Conservation (phyloP, 2,113 vertebrate species). For the Phaethon lepturus region DNA sequence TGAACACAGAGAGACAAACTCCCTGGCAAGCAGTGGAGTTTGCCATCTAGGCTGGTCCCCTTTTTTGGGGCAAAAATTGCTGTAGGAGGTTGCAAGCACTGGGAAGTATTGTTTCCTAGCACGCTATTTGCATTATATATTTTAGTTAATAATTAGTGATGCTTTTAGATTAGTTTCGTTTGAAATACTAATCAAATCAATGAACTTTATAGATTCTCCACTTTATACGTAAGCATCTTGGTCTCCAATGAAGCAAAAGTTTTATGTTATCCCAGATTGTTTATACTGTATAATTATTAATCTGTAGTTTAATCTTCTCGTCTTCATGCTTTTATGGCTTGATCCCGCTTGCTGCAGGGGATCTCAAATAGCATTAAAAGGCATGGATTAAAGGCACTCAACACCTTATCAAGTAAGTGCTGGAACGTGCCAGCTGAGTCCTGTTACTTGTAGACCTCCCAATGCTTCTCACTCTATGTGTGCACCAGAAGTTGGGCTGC, state of each 20-base stretch:
- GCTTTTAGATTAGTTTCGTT: neutral
- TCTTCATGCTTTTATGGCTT: neutral
- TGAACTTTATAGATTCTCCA: neutral
- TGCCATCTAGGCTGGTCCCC: neutral
- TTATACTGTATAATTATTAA: slow-evolving; percentile 19
- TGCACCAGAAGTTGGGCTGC: neutral
- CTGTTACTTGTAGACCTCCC: neutral
- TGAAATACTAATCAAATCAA: slow-evolving; percentile 46
- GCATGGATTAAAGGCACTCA: neutral
- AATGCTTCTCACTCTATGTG: neutral
- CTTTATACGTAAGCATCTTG: slow-evolving; percentile 21
- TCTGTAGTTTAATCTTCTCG: slow-evolving; percentile 27
- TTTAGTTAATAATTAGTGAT: slow-evolving; percentile 51
- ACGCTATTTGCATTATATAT: neutral
- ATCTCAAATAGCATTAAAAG: slow-evolving; percentile 19
- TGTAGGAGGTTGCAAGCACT: neutral
- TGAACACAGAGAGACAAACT: neutral
- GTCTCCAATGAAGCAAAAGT: neutral
- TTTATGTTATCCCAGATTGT: slow-evolving; percentile 7
- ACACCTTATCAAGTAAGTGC: neutral
- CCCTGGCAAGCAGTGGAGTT: neutral
- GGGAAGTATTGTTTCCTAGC: neutral
- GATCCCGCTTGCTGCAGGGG: neutral
- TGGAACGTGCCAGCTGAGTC: neutral
- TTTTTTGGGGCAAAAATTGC: slow-evolving; percentile 27